Base-by-base conservation (phyloP, 2,113 vertebrate species). In the Panthera uncia region DNA sequence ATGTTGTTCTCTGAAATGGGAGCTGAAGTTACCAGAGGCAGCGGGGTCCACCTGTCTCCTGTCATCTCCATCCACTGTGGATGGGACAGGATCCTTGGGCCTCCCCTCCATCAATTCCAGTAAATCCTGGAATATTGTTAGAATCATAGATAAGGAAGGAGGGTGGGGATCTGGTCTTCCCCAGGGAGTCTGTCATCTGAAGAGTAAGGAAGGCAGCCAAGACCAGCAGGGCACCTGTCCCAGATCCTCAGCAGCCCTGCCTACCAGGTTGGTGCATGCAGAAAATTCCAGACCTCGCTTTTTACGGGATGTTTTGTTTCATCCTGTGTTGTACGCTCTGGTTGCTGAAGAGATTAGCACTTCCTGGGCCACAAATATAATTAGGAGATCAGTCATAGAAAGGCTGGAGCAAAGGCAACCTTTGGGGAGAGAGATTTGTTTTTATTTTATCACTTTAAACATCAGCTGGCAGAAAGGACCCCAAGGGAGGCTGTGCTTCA, bases 341-440 rank as follows among this genome's bases (percentile, higher is more conserved):
- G 48, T 80, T 94, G 36, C 73, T 83, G 36, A 94, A 92, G 82
- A 97, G 87, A 80, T 76, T 66, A 41, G 1, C 0, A 14, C 82
- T 97, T 93, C 21, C 76, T 79, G 94, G 91, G 90, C 86, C 71
- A n/a, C 57, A 66, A 4, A 29, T 3, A 3, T 94, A 94, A 98
- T 96, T 71, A 73, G 84, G 69, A 15, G 63, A 98, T 98, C 97
- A 74, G 4, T 89, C 85, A 38, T 0, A n/a, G 89, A 94, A 50
- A 97, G 80, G 95, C 50, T 61, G 65, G 89, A 85, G 96, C 87
- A 76, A 96, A 91, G 1, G 9, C 0, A 19, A 1, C 41, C 80
- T 13, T 0, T 8, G 82, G 87, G 93, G 93, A 94, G 13, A 91
- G 85, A 78, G 15, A 18, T 69, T 81, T 94, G 71, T 87, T 95